These are phyloP conservation scores for Esox niger DNA, from an alignment of 2,113 vertebrate species.

Conservation along the genomic window DNA sequence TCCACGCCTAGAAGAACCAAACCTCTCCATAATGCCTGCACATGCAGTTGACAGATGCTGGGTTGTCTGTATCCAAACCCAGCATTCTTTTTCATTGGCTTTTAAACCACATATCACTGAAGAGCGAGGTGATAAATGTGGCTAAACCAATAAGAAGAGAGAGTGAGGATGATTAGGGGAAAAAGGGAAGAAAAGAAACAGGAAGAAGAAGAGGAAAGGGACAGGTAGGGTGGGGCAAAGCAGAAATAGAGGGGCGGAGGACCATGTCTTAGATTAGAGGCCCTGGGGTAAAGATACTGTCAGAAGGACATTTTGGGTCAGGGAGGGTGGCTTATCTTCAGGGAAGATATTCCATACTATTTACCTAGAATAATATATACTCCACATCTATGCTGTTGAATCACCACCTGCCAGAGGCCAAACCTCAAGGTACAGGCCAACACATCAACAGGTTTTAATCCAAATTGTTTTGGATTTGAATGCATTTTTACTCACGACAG, in stretches of 20 bases:
- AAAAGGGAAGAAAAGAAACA: slow-evolving; percentile 45
- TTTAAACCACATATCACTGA: slow-evolving; percentile 81
- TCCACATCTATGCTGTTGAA: slow-evolving; percentile 23
- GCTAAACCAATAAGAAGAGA: slow-evolving; percentile 81
- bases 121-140: slow-evolving; percentile 71
- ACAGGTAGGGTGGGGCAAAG: slow-evolving; percentile 31
- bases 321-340: slow-evolving; percentile 32
- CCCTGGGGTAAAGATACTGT: slow-evolving; percentile 13
- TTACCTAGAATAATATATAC: no score
- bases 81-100: slow-evolving; percentile 86
- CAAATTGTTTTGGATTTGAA: slow-evolving; percentile 96
- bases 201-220: slow-evolving; percentile 12
- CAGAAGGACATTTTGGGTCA: slow-evolving; percentile 45
- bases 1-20: slow-evolving; percentile 90
- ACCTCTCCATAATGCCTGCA: slow-evolving; percentile 70
- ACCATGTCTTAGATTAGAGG: background rate
- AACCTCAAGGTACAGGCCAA: slow-evolving; percentile 82
- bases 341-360: background rate
- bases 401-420: slow-evolving; percentile 51
- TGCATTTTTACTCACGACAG: slow-evolving; percentile 99
- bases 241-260: slow-evolving; percentile 31
- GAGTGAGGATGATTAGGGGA: slow-evolving; percentile 73
- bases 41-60: slow-evolving; percentile 95
- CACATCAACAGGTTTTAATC: slow-evolving; percentile 72
- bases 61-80: slow-evolving; percentile 81